These are phyloP conservation scores for Blastomussa wellsi DNA, from an alignment of 92 coral and sea anemone species.

Conservation along the genomic window DNA sequence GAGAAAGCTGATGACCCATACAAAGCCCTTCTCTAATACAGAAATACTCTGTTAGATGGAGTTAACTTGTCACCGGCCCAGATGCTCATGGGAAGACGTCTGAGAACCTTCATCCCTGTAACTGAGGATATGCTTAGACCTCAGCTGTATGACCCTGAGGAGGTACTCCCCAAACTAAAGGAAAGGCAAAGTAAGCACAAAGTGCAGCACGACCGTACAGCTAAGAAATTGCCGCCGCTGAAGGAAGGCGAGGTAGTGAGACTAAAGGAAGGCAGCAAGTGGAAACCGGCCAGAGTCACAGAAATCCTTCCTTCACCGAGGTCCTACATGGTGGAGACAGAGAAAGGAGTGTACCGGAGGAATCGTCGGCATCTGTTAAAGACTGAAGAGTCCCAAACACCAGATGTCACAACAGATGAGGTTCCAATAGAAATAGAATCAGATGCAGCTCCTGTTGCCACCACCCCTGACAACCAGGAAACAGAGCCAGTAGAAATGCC, in stretches of 20 bases:
- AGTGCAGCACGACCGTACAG: no score
- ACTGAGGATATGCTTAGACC: slow-evolving; percentile 35
- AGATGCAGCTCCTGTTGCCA: no score
- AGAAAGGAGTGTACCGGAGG: slow-evolving; percentile 29
- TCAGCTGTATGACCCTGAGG: slow-evolving; percentile 34
- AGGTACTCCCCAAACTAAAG: no score
- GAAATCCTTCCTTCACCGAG: slow-evolving; percentile 19
- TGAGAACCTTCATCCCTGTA: slow-evolving; percentile 16
- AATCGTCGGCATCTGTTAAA: slow-evolving; percentile 19
- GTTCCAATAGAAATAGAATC: no score
- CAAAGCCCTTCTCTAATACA: slow-evolving; percentile 31
- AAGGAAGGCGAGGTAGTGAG: no score
- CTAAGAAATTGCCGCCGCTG: no score
- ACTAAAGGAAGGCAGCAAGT: no score
- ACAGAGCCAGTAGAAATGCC: no score
- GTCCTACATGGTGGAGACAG: slow-evolving; percentile 36
- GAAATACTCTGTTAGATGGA: slow-evolving; percentile 17
- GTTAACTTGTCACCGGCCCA: slow-evolving; percentile 42
- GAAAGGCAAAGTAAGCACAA: no score
- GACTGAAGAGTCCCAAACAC: slow-evolving; percentile 21
- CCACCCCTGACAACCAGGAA: no score
- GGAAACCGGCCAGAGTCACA: no score
- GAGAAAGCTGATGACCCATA: slow-evolving; percentile 30
- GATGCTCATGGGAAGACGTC: slow-evolving; percentile 42
- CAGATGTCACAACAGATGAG: no score